These are phyloP conservation scores for Bombus huntii DNA, from an alignment of 1,140 invertebrate species.

Conservation along the genomic window DNA sequence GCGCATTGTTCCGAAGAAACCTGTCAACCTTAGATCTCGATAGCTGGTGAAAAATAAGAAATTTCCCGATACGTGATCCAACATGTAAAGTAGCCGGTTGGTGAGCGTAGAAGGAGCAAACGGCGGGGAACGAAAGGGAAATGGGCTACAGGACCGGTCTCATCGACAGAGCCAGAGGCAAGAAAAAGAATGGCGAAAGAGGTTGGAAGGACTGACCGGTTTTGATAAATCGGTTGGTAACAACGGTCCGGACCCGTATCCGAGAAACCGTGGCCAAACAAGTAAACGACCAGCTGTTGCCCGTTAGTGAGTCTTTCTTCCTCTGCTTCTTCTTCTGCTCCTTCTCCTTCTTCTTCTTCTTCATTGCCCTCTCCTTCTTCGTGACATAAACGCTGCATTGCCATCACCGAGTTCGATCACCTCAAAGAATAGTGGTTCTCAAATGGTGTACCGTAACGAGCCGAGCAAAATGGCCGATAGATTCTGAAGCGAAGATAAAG, in stretches of 20 bases:
- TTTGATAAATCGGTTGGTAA: constrained; percentile 74
- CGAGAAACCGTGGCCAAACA: constrained; percentile 54
- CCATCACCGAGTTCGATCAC: constrained; percentile 59
- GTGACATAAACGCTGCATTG: constrained; percentile 50
- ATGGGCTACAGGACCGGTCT: constrained; percentile 55
- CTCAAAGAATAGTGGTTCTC: constrained; percentile 59
- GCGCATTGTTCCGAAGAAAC: neutral
- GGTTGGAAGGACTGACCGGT: constrained; percentile 60
- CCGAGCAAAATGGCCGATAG: neutral
- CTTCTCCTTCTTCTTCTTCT: neutral
- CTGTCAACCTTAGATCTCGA: neutral
- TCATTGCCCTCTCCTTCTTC: constrained; percentile 19
- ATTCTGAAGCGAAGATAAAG: neutral
- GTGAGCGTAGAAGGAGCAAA: neutral
- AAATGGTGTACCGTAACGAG: constrained; percentile 33
- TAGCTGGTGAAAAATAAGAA: neutral
- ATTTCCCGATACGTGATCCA: neutral
- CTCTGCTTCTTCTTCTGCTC: constrained; percentile 3
- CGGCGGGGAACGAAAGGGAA: constrained; percentile 60
- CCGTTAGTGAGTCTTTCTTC: constrained; percentile 45
- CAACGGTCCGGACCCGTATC: constrained; percentile 60
- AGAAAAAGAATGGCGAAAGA: constrained; percentile 41
- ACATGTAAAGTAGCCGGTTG: neutral
- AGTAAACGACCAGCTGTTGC: constrained; percentile 72
- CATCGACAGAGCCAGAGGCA: neutral